Conservation (phyloP, 2,797 vertebrate species). For the Pangasius mekongensis region DNA sequence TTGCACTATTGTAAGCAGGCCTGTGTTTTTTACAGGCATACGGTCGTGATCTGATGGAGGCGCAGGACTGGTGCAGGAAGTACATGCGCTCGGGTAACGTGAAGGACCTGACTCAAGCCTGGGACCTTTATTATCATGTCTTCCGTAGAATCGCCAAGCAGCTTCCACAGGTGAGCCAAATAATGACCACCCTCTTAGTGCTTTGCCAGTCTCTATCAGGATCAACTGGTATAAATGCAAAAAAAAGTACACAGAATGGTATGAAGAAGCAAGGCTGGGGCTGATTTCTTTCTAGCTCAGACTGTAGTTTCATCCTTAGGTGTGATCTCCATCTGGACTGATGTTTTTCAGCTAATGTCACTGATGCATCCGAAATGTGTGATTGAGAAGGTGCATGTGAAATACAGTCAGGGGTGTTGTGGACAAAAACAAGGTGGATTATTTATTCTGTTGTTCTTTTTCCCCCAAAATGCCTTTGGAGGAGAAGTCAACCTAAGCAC, state of each 20-base stretch:
- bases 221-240: not conserved
- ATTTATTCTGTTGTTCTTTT: not conserved
- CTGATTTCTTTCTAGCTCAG: not conserved
- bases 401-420: not conserved
- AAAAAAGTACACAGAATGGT: not conserved
- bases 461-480: not conserved
- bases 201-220: not conserved
- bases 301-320: not conserved
- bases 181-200: not conserved
- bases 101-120: slow-evolving; percentile 97
- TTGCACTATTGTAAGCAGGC: not conserved
- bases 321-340: not conserved
- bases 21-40: slow-evolving; percentile 82
- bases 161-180: slow-evolving; percentile 86
- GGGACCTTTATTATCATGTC: slow-evolving; percentile 98
- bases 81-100: slow-evolving; percentile 99
- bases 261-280: not conserved
- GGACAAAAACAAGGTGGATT: too few species aligned
- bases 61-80: slow-evolving; percentile 98
- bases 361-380: not conserved
- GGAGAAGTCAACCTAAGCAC: not conserved
- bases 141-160: slow-evolving; percentile 98
- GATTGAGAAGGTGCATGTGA: not conserved
- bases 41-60: slow-evolving; percentile 97
- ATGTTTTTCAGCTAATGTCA: not conserved